Evolutionary conservation across 2,797 vertebrate genomes (phyloP).

Genomic region (Pseudomugil tenellus): DNA sequence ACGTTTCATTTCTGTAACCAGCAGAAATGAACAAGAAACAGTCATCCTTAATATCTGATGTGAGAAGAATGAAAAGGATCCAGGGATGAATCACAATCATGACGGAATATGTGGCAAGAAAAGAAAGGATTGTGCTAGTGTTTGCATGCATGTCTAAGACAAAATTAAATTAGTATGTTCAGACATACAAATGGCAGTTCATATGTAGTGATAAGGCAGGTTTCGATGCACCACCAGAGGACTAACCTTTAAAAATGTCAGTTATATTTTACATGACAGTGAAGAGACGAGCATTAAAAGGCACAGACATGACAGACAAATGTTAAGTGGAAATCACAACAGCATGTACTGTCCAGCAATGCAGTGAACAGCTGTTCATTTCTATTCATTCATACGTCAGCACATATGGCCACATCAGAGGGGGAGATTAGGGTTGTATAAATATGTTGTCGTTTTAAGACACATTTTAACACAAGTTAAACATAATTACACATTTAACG

Average conservation of each 20-base stretch:
- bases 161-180: slow-evolving; percentile 50
- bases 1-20: slow-evolving; percentile 78
- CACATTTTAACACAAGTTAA: slow-evolving; percentile 52
- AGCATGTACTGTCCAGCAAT: slow-evolving; percentile 30
- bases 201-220: slow-evolving; percentile 68
- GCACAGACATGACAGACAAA: slow-evolving; percentile 58
- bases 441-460: slow-evolving; percentile 54
- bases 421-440: slow-evolving; percentile 46
- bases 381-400: slow-evolving; percentile 28
- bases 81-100: slow-evolving; percentile 10
- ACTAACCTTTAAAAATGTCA: slow-evolving; percentile 38
- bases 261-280: slow-evolving; percentile 20
- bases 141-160: slow-evolving; percentile 51
- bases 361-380: slow-evolving; percentile 19
- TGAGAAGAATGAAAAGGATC: slow-evolving; percentile 6
- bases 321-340: slow-evolving; percentile 25
- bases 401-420: slow-evolving; percentile 67
- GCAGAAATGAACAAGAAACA: slow-evolving; percentile 72
- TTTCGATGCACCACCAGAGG: slow-evolving; percentile 38
- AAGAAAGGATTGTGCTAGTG: slow-evolving; percentile 37
- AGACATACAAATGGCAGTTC: slow-evolving; percentile 59
- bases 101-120: not conserved
- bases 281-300: slow-evolving; percentile 37
- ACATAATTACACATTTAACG: slow-evolving; percentile 64
- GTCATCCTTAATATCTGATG: slow-evolving; percentile 22